Evolutionary conservation across 2,113 vertebrate species (phyloP), one percentile per base, ranked within the genome.

Genomic region (Tupaia chinensis): DNA sequence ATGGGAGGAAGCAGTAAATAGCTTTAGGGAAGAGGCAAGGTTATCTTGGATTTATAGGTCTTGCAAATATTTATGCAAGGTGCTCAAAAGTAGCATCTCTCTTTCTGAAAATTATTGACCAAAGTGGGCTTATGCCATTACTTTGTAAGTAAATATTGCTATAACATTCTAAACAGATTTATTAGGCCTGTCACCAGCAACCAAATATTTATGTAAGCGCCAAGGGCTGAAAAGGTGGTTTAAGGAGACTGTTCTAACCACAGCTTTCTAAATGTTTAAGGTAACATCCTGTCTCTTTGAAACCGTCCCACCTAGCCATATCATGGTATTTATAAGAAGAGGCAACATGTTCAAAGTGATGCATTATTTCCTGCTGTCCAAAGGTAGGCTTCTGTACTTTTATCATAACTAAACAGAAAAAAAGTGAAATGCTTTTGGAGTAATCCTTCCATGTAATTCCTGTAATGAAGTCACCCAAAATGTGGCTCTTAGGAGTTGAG

Each of bases 51-150:
- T 99, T 99, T 99, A 98, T 97, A 98, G 97, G 98, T 98, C 98
- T 98, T 98, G 98, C 98, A 99, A 99, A 99, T 99, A 99, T 99
- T 99, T 99, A 99, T 98, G 98, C 97, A 98, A 99, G 99, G 99
- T 99, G 99, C 98, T 98, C 98, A 97, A 98, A 97, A 99, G 98
- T 99, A 98, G 98, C 93, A 97, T 98, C 92, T 98, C 97, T 98
- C 98, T 98, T 98, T 98, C 98, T 99, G 98, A 98, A 97, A 98
- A 98, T 97, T 98, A 98, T 98, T 98, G 98, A 92, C 97, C 98
- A 96, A 98, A 98, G 98, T 96, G 97, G 97, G 95, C 98, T 99
- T 98, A 99, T 92, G 95, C 98, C 98, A 99, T 99, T 99, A 98
- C 99, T 99, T 97, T 97, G 98, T 98, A 98, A 98, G 98, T 99